These are phyloP conservation scores for Dicrostonyx torquatus DNA, from an alignment of 2,797 vertebrate genomes.

Conservation along the genomic window DNA sequence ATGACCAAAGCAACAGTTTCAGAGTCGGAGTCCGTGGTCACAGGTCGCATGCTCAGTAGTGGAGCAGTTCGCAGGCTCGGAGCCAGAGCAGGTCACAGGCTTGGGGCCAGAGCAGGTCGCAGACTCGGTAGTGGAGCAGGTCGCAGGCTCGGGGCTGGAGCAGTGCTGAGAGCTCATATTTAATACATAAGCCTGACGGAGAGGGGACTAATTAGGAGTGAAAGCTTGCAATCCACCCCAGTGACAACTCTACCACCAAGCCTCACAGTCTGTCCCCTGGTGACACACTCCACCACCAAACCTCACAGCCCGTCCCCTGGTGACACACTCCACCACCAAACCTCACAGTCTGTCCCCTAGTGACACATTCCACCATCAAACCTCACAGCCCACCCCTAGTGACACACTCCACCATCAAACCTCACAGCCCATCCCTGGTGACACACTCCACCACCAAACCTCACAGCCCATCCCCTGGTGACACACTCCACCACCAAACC, in stretches of 20 bases:
- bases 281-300: neutral
- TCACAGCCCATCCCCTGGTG: neutral
- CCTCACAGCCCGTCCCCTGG: neutral
- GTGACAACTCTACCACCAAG: neutral
- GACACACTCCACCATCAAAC: neutral
- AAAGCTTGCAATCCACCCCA: neutral
- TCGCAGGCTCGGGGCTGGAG: neutral
- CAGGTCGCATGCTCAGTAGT: fast-evolving
- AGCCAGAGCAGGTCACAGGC: too few relatives aligned
- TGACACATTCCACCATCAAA: neutral
- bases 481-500: neutral
- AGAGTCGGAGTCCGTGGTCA: neutral
- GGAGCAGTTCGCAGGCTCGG: neutral
- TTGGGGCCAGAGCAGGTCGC: too few relatives aligned
- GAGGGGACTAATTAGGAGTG: neutral
- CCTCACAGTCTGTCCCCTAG: too few relatives aligned
- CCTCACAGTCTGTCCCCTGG: too few relatives aligned
- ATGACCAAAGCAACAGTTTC: neutral
- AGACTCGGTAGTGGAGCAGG: too few relatives aligned
- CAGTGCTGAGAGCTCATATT: neutral
- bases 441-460: neutral
- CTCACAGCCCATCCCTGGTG: too few relatives aligned
- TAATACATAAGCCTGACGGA: too few relatives aligned
- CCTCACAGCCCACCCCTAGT: neutral
- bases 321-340: neutral